phyloP scores from a whole-genome alignment of 2,888 invertebrate species.

The Leptothorax acervorum region DNA sequence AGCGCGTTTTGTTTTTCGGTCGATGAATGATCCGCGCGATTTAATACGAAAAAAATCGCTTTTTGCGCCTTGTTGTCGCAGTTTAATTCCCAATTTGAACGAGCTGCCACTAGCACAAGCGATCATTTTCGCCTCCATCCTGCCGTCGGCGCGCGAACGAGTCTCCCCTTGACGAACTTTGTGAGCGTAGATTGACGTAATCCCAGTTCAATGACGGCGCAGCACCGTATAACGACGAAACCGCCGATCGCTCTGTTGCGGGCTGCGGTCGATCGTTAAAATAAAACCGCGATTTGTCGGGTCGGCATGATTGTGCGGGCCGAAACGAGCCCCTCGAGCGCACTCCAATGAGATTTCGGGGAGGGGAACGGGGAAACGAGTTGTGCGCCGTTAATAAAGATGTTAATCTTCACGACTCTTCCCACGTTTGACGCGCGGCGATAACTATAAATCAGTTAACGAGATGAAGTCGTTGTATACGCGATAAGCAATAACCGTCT shows the following conservation, averaged over 20 bases:
- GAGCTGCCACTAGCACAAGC: constrained; percentile 74
- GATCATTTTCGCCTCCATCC: constrained; percentile 71
- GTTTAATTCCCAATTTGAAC: constrained; percentile 75
- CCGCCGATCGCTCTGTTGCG: constrained; percentile 77
- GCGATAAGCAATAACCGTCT: constrained; percentile 10
- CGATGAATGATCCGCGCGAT: constrained; percentile 16
- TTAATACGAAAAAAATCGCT: constrained; percentile 63
- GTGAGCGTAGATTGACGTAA: constrained; percentile 76
- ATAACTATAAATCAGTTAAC: constrained; percentile 50
- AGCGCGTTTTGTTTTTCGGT: background rate
- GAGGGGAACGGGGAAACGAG: constrained; percentile 30
- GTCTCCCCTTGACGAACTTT: constrained; percentile 69
- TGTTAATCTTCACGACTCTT: constrained; percentile 39
- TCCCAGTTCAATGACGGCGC: constrained; percentile 75
- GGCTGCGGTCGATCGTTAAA: constrained; percentile 74
- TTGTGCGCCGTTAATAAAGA: constrained; percentile 42
- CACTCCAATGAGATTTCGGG: constrained; percentile 47
- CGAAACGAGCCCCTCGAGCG: constrained; percentile 52
- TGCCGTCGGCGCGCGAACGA: constrained; percentile 38
- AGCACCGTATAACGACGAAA: constrained; percentile 72
- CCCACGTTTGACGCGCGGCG: background rate
- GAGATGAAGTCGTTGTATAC: constrained; percentile 26
- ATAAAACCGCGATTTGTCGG: constrained; percentile 72
- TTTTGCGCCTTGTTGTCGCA: constrained; percentile 72
- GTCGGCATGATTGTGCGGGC: constrained; percentile 52